Conservation (phyloP, 2,113 vertebrate species). For the Delphinus delphis region DNA sequence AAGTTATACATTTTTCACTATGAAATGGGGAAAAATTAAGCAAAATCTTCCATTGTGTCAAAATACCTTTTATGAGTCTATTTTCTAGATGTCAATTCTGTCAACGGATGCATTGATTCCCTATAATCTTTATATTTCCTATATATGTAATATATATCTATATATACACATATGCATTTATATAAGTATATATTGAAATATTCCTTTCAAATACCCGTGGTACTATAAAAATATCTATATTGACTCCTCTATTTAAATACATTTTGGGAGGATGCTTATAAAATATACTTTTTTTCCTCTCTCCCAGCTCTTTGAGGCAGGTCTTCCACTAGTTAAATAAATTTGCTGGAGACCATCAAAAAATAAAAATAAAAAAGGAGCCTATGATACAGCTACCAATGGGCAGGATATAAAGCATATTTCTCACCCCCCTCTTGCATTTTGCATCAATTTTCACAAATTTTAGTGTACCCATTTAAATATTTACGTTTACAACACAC, state of each 20-base stretch:
- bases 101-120: neutral
- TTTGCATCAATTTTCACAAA: neutral
- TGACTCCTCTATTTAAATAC: neutral
- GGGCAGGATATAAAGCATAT: neutral
- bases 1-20: neutral
- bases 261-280: neutral
- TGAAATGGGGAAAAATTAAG: neutral
- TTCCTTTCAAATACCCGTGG: neutral
- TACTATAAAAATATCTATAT: neutral
- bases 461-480: neutral
- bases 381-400: neutral
- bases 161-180: neutral
- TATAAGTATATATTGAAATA: neutral
- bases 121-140: neutral
- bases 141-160: neutral
- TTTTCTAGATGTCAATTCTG: constrained; percentile 27
- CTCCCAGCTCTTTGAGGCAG: neutral
- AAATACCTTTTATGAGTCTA: neutral
- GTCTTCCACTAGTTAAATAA: neutral
- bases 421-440: neutral
- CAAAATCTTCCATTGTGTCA: neutral
- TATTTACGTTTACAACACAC: neutral
- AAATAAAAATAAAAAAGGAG: neutral
- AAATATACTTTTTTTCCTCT: neutral
- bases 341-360: neutral